Percentiles rank a stretch among this genome's conserved stretches.
phyloP scores from a whole-genome alignment of 2,113 vertebrate genomes.

The Trochalopteron elliotii region DNA sequence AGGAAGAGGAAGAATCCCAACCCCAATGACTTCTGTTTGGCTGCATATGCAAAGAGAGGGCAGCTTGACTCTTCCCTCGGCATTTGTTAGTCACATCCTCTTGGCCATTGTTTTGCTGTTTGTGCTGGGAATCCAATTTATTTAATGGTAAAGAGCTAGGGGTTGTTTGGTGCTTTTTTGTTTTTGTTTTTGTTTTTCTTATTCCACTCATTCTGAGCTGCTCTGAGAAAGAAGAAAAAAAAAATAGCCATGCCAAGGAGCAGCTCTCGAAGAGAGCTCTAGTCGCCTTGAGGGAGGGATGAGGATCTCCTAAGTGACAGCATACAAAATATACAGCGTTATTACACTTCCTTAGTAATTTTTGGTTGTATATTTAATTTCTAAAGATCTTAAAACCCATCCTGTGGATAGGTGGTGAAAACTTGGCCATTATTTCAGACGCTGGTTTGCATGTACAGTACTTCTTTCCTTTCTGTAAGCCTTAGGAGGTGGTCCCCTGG shows the following conservation, averaged over 20 bases:
- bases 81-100: conserved; percentile 68
- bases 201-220: background rate
- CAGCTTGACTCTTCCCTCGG: conserved; percentile 57
- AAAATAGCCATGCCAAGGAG: background rate
- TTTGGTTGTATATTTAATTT: background rate
- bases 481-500: conserved; percentile 55
- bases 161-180: background rate
- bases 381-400: background rate
- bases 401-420: background rate
- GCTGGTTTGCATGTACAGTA: background rate
- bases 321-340: background rate
- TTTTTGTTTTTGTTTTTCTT: background rate
- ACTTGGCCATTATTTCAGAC: background rate
- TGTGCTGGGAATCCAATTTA: conserved; percentile 65
- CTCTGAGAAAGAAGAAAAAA: background rate
- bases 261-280: background rate
- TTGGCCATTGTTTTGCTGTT: conserved; percentile 68
- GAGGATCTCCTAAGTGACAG: background rate
- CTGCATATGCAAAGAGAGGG: conserved; percentile 70
- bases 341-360: background rate
- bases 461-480: background rate
- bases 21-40: conserved; percentile 42
- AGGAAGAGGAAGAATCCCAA: background rate
- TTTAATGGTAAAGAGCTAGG: conserved; percentile 37
- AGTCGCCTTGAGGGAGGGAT: background rate